These are phyloP conservation scores for Odocoileus virginianus DNA, from an alignment of 2,113 vertebrate species.

Conservation along the genomic window DNA sequence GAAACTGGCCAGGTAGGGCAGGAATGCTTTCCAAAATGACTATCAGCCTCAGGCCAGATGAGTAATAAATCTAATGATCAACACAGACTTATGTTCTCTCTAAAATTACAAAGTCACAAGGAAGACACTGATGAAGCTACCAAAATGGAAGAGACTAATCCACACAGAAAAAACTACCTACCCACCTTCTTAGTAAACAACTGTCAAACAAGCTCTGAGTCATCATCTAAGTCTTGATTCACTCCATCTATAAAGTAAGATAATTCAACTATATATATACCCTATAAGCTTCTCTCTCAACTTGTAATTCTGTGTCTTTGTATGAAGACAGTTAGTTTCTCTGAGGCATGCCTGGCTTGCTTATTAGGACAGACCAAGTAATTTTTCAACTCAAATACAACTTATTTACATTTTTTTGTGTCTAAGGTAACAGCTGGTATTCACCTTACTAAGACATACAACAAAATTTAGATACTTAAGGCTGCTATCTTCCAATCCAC, in stretches of 20 bases:
- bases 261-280: neutral
- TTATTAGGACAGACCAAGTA: neutral
- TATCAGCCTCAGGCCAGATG: neutral
- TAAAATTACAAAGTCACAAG: neutral
- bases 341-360: neutral
- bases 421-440: neutral
- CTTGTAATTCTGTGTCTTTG: neutral
- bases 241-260: neutral
- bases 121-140: neutral
- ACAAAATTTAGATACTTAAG: neutral
- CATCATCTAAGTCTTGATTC: neutral
- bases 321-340: neutral
- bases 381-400: constrained; percentile 3
- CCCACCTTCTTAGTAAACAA: neutral
- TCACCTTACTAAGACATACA: neutral
- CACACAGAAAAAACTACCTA: neutral
- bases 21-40: neutral
- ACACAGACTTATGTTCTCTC: neutral
- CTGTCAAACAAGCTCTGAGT: neutral
- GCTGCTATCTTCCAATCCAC: constrained; percentile 3
- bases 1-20: neutral
- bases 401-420: neutral
- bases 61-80: neutral
- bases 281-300: neutral
- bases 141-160: neutral